Evolutionary conservation across 2,113 vertebrate genomes (phyloP).

Genomic region (Todiramphus saurophagus): DNA sequence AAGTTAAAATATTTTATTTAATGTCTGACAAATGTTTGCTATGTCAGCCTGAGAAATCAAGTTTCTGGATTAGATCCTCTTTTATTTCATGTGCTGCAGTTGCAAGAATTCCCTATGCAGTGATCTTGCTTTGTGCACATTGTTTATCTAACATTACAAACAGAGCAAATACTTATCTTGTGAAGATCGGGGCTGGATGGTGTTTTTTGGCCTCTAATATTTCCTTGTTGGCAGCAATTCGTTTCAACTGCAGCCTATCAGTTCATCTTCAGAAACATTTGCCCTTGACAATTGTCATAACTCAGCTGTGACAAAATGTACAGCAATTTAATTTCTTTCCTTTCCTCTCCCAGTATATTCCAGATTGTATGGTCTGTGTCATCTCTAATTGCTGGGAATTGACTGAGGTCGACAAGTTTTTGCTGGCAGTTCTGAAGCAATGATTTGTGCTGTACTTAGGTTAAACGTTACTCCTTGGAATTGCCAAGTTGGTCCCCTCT

Average conservation of each 20-base stretch:
- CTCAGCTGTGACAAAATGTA: background rate
- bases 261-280: background rate
- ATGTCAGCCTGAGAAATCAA: background rate
- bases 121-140: background rate
- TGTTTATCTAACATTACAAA: background rate
- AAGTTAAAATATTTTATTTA: background rate
- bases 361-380: background rate
- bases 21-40: background rate
- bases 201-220: background rate
- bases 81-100: background rate
- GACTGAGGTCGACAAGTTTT: background rate
- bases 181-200: background rate
- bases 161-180: background rate
- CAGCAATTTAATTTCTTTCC: background rate
- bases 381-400: background rate
- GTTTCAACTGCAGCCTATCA: background rate
- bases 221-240: background rate
- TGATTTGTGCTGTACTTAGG: background rate
- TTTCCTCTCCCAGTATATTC: background rate
- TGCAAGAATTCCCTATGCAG: background rate
- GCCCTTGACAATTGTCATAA: background rate
- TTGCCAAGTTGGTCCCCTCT: background rate
- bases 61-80: background rate
- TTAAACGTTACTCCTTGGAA: background rate
- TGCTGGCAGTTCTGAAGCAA: background rate